Conservation (phyloP, 2,888 invertebrate species). For the Dynastes hyllus region DNA sequence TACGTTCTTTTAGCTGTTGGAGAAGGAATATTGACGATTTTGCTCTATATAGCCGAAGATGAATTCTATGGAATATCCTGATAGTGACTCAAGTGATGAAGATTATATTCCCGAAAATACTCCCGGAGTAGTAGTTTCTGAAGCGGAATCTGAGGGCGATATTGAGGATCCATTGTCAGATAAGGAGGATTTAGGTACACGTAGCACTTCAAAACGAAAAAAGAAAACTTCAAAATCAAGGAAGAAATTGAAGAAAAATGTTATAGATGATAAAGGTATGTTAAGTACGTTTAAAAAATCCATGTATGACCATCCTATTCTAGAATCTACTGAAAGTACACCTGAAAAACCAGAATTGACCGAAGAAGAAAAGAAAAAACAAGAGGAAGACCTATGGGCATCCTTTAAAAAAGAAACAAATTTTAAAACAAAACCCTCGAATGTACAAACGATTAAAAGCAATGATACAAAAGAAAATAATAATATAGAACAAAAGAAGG, state of each 20-base stretch:
- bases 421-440: slow-evolving; percentile 66
- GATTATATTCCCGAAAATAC: slow-evolving; percentile 83
- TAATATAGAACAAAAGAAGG: slow-evolving; percentile 50
- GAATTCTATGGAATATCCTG: slow-evolving; percentile 58
- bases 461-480: slow-evolving; percentile 53
- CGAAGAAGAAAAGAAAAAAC: slow-evolving; percentile 80
- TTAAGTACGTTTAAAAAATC: slow-evolving; percentile 13
- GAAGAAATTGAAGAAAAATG: slow-evolving; percentile 60
- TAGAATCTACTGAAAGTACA: slow-evolving; percentile 42
- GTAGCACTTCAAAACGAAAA: slow-evolving; percentile 60
- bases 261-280: slow-evolving; percentile 51
- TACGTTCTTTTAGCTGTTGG: too few species aligned
- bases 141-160: slow-evolving; percentile 79
- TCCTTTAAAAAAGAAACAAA: slow-evolving; percentile 84
- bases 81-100: slow-evolving; percentile 85
- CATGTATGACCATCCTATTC: not conserved
- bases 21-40: not conserved
- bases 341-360: slow-evolving; percentile 61
- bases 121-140: slow-evolving; percentile 76
- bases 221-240: slow-evolving; percentile 61
- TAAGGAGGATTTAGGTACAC: slow-evolving; percentile 69
- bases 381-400: slow-evolving; percentile 86
- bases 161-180: slow-evolving; percentile 76
- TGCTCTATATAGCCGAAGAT: slow-evolving; percentile 46
- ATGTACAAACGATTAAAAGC: slow-evolving; percentile 52